Percentiles rank a stretch among this genome's conserved stretches.
These are phyloP conservation scores for Drosophila elegans DNA, from an alignment of 1,140 invertebrate genomes.

Conservation along the genomic window DNA sequence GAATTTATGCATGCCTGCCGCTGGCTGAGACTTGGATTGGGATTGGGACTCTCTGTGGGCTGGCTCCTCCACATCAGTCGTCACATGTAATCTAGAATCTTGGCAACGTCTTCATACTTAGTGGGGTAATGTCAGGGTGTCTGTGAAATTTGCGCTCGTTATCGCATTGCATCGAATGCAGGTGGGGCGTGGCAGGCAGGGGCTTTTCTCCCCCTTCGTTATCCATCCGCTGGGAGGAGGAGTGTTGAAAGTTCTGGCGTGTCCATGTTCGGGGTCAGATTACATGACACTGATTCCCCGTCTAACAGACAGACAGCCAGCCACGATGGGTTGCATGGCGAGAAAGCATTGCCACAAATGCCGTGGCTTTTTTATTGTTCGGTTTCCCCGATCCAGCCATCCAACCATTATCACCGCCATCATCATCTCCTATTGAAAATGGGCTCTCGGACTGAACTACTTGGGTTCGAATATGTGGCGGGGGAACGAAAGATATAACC, in stretches of 20 bases:
- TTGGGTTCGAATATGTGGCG: neutral
- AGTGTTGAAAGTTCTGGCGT: conserved; percentile 82
- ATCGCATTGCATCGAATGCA: conserved; percentile 67
- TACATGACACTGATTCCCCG: conserved; percentile 79
- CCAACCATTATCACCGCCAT: conserved; percentile 28
- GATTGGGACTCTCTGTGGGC: neutral
- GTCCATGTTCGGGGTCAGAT: conserved; percentile 82
- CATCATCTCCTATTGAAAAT: conserved; percentile 22
- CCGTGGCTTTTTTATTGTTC: conserved; percentile 50
- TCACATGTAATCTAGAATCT: conserved; percentile 81
- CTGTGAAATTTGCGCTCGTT: conserved; percentile 79
- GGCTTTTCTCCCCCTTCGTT: neutral
- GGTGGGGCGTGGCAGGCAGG: conserved; percentile 28
- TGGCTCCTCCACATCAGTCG: conserved; percentile 29
- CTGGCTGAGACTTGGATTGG: conserved; percentile 15
- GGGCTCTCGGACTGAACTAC: conserved; percentile 29
- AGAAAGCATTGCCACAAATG: conserved; percentile 71
- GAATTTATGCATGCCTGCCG: conserved; percentile 76
- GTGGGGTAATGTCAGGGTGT: conserved; percentile 70
- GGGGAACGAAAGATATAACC: conserved; percentile 10
- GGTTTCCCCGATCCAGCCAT: conserved; percentile 20
- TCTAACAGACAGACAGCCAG: conserved; percentile 74
- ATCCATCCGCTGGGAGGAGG: conserved; percentile 14
- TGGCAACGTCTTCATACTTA: conserved; percentile 78
- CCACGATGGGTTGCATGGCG: conserved; percentile 56